Conservation (phyloP, 2,113 vertebrate species). For the Sinocyclocheilus rhinocerous region DNA sequence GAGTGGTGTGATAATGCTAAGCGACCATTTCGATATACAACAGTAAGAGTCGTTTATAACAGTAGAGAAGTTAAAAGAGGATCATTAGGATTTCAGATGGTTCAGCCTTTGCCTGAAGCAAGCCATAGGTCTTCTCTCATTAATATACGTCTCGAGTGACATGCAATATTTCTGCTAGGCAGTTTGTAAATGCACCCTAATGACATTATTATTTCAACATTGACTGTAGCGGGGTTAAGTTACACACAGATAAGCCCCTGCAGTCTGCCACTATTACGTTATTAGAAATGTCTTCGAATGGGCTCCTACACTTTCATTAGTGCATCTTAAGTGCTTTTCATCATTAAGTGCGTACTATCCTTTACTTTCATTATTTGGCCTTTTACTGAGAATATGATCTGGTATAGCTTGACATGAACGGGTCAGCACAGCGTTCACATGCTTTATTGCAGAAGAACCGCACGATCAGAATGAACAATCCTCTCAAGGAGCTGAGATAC, state of each 20-base stretch:
- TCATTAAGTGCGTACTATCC: constrained; percentile 19
- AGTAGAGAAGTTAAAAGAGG: background rate
- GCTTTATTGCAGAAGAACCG: constrained; percentile 5
- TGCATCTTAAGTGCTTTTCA: constrained; percentile 23
- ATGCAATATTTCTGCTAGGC: constrained; percentile 47
- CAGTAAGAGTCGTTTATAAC: background rate
- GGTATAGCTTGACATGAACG: background rate
- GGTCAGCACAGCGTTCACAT: background rate
- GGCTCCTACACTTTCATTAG: constrained; percentile 36
- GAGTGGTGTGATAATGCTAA: background rate
- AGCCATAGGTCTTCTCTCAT: background rate
- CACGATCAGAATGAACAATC: constrained; percentile 45
- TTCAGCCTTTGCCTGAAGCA: constrained; percentile 21
- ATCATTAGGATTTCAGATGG: constrained; percentile 23
- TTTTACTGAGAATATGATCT: background rate
- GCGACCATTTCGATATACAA: constrained; percentile 37
- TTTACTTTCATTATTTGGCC: background rate
- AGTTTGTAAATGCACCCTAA: constrained; percentile 50
- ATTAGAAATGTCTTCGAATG: background rate
- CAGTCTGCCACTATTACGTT: background rate
- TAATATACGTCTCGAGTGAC: constrained; percentile 39
- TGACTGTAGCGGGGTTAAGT: constrained; percentile 51
- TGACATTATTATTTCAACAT: constrained; percentile 58
- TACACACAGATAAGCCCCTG: constrained; percentile 34
- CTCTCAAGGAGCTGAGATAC: constrained; percentile 45